Evolutionary conservation across 2,113 vertebrate species (phyloP).

Genomic region (Pitta sordida): DNA sequence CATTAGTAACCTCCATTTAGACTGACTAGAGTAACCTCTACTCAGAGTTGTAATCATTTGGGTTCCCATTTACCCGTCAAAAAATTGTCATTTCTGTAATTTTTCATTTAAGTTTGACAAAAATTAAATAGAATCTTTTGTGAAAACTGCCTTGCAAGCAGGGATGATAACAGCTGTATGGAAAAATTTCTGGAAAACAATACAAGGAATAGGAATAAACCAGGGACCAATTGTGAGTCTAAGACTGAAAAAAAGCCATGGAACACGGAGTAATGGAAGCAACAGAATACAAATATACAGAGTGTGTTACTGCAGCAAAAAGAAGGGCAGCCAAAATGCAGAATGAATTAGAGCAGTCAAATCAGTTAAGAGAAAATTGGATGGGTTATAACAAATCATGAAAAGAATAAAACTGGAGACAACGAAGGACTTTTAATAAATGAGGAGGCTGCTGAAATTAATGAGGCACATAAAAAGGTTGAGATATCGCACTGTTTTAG

Average conservation of each 20-base stretch:
- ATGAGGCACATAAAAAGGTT: constrained; percentile 4
- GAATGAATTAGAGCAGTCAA: constrained; percentile 13
- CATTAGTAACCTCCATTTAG: neutral
- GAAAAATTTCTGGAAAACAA: neutral
- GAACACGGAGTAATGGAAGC: neutral
- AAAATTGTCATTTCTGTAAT: neutral
- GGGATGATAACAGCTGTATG: neutral
- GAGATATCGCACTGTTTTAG: neutral
- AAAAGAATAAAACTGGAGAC: constrained; percentile 11
- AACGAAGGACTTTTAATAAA: constrained; percentile 4
- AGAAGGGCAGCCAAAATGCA: constrained; percentile 33
- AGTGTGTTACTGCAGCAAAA: neutral
- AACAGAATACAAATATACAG: neutral
- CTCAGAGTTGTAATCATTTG: neutral
- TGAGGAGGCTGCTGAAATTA: constrained; percentile 29
- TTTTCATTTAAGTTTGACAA: neutral
- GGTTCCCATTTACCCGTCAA: neutral
- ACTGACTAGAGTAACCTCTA: neutral
- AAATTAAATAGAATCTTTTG: neutral
- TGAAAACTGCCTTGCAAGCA: neutral
- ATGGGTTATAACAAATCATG: constrained; percentile 35
- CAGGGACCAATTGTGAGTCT: neutral
- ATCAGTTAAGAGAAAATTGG: constrained; percentile 42
- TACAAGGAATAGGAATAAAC: neutral
- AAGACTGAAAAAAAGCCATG: neutral